phyloP scores from a whole-genome alignment of 2,797 vertebrate species.

The Mormyrus hasselquistii region DNA sequence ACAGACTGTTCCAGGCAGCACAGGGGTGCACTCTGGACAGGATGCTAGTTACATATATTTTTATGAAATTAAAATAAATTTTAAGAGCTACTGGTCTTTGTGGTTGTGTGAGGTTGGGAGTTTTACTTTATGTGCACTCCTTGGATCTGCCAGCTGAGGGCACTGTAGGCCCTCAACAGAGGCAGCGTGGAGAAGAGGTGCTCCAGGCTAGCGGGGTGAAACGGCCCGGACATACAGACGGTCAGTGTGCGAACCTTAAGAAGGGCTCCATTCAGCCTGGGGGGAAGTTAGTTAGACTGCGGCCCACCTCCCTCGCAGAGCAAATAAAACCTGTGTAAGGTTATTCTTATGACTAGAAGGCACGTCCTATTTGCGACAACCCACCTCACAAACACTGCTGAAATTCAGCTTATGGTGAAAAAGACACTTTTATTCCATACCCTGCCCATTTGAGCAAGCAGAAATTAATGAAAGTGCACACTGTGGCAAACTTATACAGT shows the following conservation, averaged over 20 bases:
- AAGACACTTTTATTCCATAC: conserved; percentile 36
- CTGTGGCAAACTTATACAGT: background rate
- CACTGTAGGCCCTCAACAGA: background rate
- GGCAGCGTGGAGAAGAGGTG: conserved; percentile 23
- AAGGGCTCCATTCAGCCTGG: conserved; percentile 38
- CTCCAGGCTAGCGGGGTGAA: conserved; percentile 41
- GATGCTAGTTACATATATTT: background rate
- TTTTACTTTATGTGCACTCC: background rate
- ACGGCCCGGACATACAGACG: conserved; percentile 34
- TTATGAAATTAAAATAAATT: background rate
- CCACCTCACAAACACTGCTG: conserved; percentile 40
- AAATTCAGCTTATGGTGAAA: conserved; percentile 33
- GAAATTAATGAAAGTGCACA: conserved; percentile 34
- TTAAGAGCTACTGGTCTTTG: background rate
- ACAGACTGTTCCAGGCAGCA: background rate
- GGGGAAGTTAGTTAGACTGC: background rate
- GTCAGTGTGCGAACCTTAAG: conserved; percentile 26
- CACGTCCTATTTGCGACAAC: conserved; percentile 33
- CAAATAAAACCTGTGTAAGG: conserved; percentile 50
- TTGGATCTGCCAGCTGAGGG: conserved; percentile 34
- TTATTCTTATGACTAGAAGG: conserved; percentile 45
- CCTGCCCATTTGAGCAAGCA: conserved; percentile 31
- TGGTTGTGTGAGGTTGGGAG: background rate
- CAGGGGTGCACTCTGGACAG: background rate
- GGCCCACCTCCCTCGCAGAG: conserved; percentile 30